Evolutionary conservation across 2,113 vertebrate species (phyloP), one percentile per base, ranked within the genome.

Genomic region (Phylloscopus trochiloides): DNA sequence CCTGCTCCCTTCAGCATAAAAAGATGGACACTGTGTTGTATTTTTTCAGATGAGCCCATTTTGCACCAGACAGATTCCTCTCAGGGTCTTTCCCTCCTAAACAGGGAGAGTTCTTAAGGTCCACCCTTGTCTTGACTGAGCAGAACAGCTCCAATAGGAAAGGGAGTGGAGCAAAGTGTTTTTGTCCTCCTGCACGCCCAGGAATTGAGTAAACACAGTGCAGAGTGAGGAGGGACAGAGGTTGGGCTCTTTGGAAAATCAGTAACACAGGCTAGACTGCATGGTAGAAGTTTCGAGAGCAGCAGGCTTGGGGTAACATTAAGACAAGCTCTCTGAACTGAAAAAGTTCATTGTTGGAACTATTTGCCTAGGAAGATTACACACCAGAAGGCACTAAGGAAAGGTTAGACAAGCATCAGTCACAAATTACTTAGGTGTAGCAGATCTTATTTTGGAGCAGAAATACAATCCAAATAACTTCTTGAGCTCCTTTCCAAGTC

Each of bases 1-100:
- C 12, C 29, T 59, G 32, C 42, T 67, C 43, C 43, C 31, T 77
- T 73, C 50, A 61, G n/a, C 45, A 40, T 25, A 28, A 63, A 82
- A 38, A 59, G 20, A 34, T 8, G 31, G 51, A 22, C 5, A 36
- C 6, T 0, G 0, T 22, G 16, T 3, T 51, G 13, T 29, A 15
- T 72, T 76, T 72, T 71, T 54, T n/a, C 65, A 40, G 14, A 55
- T 29, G 22, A 83, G 6, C 7, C 24, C 9, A 19, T 68, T 52
- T 63, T 36, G 31, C 25, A 73, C 6, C 63, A 36, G 9, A 31
- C 28, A 51, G 5, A 20, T 72, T 47, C 24, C 14, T 29, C 11
- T 59, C 62, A 32, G 26, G 2, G 16, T 58, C 57, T 42, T 92
- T 71, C 15, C 11, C 47, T 74, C 22, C 17, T 78, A 54, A 3